Evolutionary conservation across 2,888 invertebrate genomes (phyloP).

Genomic region (Cerastis rubricosa): DNA sequence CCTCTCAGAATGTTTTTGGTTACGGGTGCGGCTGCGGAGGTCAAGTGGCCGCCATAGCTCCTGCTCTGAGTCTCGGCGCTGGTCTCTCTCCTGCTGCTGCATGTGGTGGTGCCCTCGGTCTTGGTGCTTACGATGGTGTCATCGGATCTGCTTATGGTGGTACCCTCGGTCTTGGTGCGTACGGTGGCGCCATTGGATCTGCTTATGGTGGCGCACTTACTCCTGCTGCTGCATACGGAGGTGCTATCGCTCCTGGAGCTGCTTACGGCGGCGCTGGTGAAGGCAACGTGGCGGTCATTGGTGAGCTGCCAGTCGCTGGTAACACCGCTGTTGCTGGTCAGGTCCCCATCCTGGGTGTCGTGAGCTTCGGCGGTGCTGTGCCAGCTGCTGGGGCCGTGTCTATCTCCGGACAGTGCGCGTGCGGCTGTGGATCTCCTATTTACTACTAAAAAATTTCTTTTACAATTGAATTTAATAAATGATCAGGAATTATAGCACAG

Average conservation of each 20-base stretch:
- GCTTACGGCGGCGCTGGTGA: conserved; percentile 54
- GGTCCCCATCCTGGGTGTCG: background rate
- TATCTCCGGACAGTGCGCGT: background rate
- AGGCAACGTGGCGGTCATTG: conserved; percentile 58
- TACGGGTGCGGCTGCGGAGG: background rate
- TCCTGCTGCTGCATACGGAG: background rate
- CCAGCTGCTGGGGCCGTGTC: background rate
- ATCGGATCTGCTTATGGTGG: background rate
- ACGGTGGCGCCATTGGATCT: background rate
- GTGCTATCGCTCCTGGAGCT: background rate
- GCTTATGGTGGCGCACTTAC: background rate
- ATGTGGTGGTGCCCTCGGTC: background rate
- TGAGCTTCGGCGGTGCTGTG: background rate
- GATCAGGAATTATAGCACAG: conserved; percentile 18
- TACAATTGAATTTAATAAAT: no score
- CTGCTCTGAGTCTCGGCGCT: conserved; percentile 51
- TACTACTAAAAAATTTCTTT: background rate
- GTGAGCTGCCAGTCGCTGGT: conserved; percentile 60
- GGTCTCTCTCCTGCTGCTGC: conserved; percentile 3
- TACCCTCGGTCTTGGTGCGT: background rate
- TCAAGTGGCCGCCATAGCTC: background rate
- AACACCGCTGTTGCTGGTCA: conserved; percentile 28
- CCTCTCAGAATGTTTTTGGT: background rate
- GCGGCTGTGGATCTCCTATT: background rate
- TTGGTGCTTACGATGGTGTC: background rate